Conservation (phyloP, 2,888 invertebrate species). For the Pantelozetes paolii region DNA sequence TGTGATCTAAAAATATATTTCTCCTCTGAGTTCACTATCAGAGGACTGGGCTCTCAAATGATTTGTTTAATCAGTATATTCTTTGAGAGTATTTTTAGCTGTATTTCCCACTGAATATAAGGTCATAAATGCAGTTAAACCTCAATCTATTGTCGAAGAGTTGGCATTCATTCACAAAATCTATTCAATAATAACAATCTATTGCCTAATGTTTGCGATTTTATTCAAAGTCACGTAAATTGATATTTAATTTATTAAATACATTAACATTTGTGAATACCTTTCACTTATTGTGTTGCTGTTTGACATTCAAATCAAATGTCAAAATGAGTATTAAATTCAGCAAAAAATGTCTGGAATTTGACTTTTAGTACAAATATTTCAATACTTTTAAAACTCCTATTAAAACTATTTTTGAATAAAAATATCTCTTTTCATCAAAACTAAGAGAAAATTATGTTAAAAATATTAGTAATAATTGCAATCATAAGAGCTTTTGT, state of each 20-base stretch:
- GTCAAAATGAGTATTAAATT: no score
- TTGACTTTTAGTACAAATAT: no score
- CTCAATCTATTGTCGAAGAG: neutral
- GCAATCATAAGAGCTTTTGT: no score
- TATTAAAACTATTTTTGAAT: no score
- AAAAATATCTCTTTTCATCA: no score
- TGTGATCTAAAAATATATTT: no score
- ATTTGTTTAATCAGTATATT: neutral
- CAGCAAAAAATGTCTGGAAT: no score
- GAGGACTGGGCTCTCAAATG: constrained; percentile 6
- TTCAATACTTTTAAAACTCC: no score
- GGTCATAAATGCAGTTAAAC: no score
- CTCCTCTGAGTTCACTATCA: neutral
- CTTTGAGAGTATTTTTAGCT: constrained; percentile 23
- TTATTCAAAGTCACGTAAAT: neutral
- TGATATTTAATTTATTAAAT: neutral
- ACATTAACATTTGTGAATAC: neutral
- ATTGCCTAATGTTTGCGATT: neutral
- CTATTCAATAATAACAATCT: neutral
- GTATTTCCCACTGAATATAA: neutral
- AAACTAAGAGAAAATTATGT: no score
- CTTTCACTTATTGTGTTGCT: neutral
- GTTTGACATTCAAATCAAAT: neutral
- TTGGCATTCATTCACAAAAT: constrained; percentile 5
- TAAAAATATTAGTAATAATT: no score